These are phyloP conservation scores for Channa striata DNA, from an alignment of 2,797 vertebrate genomes.

Conservation along the genomic window DNA sequence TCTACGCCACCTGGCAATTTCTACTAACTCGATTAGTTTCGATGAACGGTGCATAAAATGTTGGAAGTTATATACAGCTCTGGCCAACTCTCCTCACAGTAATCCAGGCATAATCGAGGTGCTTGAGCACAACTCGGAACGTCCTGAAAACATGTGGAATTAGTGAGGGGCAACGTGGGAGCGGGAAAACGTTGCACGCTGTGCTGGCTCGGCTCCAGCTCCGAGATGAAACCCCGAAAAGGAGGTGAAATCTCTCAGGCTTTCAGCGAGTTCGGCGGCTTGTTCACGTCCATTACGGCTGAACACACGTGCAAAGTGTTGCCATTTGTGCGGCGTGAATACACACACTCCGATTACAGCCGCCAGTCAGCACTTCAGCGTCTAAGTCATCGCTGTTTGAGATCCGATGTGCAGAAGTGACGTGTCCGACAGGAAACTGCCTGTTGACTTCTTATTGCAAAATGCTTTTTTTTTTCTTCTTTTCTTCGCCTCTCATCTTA, in stretches of 20 bases:
- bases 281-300: constrained; percentile 5
- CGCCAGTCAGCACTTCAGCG: background rate
- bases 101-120: background rate
- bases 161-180: background rate
- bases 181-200: background rate
- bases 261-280: background rate
- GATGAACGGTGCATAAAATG: background rate
- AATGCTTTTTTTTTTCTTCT: too few relatives aligned
- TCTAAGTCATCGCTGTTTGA: background rate
- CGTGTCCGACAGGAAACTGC: too few relatives aligned
- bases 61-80: background rate
- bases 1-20: too few relatives aligned
- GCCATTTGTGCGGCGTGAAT: background rate
- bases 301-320: background rate
- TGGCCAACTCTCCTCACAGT: background rate
- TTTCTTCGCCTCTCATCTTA: background rate
- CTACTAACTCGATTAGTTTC: background rate
- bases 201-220: background rate
- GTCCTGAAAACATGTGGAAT: background rate
- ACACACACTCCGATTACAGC: background rate
- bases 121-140: background rate
- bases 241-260: background rate
- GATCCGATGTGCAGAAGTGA: background rate
- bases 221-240: background rate
- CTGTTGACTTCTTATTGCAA: background rate